These are phyloP conservation scores for Drosophila quadrilineata DNA, from an alignment of 1,140 invertebrate genomes.

Conservation along the genomic window DNA sequence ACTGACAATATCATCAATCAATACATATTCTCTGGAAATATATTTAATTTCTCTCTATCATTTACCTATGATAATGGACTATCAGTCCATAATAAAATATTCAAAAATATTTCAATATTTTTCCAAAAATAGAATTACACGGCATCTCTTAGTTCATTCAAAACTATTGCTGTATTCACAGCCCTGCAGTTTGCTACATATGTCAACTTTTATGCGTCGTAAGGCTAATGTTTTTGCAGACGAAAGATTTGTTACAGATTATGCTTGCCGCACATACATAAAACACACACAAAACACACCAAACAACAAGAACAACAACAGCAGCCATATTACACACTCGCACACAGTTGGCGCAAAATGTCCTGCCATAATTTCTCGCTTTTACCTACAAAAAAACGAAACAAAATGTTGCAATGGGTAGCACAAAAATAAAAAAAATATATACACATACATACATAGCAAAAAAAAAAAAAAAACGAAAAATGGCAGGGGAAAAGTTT, in stretches of 20 bases:
- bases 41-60: too few relatives aligned
- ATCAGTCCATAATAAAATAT: too few relatives aligned
- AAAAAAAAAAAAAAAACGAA: neutral
- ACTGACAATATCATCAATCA: too few relatives aligned
- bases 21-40: too few relatives aligned
- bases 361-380: constrained; percentile 46
- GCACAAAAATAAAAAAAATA: neutral
- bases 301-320: neutral
- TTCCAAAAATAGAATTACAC: too few relatives aligned
- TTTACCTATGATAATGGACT: too few relatives aligned
- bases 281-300: constrained; percentile 24
- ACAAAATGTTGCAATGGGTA: too few relatives aligned
- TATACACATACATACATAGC: constrained; percentile 5
- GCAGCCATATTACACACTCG: constrained; percentile 1
- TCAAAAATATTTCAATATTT: too few relatives aligned
- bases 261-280: constrained; percentile 52
- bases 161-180: neutral
- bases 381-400: constrained; percentile 21
- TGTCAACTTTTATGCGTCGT: constrained; percentile 68
- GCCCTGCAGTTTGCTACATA: constrained; percentile 51
- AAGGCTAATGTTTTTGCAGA: constrained; percentile 70
- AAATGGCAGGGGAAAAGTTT: constrained; percentile 30
- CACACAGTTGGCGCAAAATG: constrained; percentile 20
- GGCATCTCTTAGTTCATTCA: neutral
- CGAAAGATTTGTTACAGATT: constrained; percentile 72